phyloP scores from a whole-genome alignment of 2,797 vertebrate species.

The Rhinogobio ventralis region DNA sequence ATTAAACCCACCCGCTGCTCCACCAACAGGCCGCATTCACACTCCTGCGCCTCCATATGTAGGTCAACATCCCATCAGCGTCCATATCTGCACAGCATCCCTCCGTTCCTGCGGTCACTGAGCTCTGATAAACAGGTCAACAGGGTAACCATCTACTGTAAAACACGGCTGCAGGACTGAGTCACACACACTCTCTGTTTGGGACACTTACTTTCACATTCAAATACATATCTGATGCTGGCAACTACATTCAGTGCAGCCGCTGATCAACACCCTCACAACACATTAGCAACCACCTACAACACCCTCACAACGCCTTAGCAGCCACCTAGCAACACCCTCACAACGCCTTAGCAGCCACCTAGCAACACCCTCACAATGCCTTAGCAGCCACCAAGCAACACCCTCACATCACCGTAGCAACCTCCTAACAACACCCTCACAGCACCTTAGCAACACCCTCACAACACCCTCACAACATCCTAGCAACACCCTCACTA shows the following conservation, averaged over 20 bases:
- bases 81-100: conserved; percentile 23
- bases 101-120: neutral
- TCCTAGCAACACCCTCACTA: neutral
- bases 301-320: no score
- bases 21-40: conserved; percentile 10
- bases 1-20: conserved; percentile 23
- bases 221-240: neutral
- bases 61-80: conserved; percentile 31
- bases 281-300: neutral
- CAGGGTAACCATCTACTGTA: neutral
- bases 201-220: neutral
- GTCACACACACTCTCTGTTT: neutral
- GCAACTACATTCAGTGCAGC: neutral
- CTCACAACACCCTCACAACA: rapidly evolving
- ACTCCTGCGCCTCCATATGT: conserved; percentile 23
- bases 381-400: rapidly evolving
- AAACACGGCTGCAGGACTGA: neutral
- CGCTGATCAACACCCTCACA: neutral
- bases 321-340: neutral
- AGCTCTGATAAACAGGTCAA: conserved; percentile 6
- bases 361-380: rapidly evolving
- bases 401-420: no score
- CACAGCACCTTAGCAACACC: rapidly evolving
- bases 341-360: rapidly evolving
- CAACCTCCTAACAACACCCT: neutral